Evolutionary conservation across 2,888 invertebrate species (phyloP), one percentile per base, ranked within the genome.

Genomic region (Congeria kusceri): DNA sequence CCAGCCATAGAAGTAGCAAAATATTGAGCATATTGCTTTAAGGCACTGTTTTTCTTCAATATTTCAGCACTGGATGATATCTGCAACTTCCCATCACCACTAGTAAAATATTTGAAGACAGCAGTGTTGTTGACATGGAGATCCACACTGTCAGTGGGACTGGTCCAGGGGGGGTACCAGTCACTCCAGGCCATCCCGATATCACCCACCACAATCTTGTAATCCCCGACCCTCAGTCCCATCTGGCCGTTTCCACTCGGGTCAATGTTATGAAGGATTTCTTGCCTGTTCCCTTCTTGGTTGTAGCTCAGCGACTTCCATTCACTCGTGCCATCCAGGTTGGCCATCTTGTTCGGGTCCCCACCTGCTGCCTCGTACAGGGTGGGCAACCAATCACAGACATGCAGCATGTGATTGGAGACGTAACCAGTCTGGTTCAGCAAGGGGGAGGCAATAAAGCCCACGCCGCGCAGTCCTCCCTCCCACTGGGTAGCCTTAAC

Each of bases 321-420:
- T 76, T 96, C 93, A 90, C 96, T 95, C 0, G 96, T 88, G 0
- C 98, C 98, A 92, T 98, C 98, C 25, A 91, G 68, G 56, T 89
- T 84, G 44, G 79, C 79, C 63, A 91, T 81, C n/a, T 70, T 69
- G 11, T 39, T 58, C 3, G 86, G 70, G 64, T 91, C 78, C 3
- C 90, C 91, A 47, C 96, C 96, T 0, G 96, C 96, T 0, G 96
- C 96, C 53, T 94, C 93, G 78, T 96, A 94, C 0, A 98, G 92
- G 0, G 98, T 98, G 0, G 98, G 98, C 65, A 98, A 92, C 98
- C 98, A 98, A 93, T 98, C 98, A 2, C 95, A 95, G 44, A 98
- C 95, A 91, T 98, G 97, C 92, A 98, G 95, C 72, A 95, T 94
- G 90, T 97, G 96, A 0, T 95, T 94, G 0, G 96, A 95, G 0